Evolutionary conservation across 2,113 vertebrate species (phyloP), one percentile per base, ranked within the genome.

Genomic region (Hystrix brachyura): DNA sequence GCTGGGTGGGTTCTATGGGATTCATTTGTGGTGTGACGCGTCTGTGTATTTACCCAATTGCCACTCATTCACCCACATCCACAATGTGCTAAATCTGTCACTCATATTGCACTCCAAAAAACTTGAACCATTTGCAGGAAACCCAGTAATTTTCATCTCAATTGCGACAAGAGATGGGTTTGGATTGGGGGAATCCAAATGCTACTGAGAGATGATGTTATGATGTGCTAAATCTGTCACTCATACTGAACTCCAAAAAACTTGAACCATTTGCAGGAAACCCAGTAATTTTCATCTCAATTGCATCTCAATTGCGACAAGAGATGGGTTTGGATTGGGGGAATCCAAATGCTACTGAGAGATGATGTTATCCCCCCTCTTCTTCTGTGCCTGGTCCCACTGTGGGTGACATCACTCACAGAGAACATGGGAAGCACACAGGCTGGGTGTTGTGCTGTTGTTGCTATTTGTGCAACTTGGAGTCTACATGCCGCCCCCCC

Each of bases 21-120:
- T 69, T 80, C n/a, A 48, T 76, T 34, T 62, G 53, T 72, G 94
- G 67, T 53, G 43, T 62, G 71, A 92, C 17, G 62, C 78, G 25
- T 51, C n/a, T 57, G 2, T 53, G 23, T 18, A 46, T 34, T 82
- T 53, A 53, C 48, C 32, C 74, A 80, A 0, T 80, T 87, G 91
- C 71, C 48, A 48, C 91, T 94, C 83, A 51, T 69, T 91, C 74
- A 62, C 74, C 89, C 59, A 60, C 81, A 60, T 60, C 57, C 65
- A 95, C 93, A 89, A 87, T 34, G 51, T 78, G 76, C 87, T 81
- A 92, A 87, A 83, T 91, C 89, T 72, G 82, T 59, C 32, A 5
- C 80, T 95, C 59, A 55, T 71, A 29, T 51, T 27, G 78, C 95
- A 95, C 62, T 59, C 82, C 83, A 95, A 67, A 78, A 79, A 81